These are phyloP conservation scores for Pituophis catenifer DNA, from an alignment of 2,113 vertebrate species.

Conservation along the genomic window DNA sequence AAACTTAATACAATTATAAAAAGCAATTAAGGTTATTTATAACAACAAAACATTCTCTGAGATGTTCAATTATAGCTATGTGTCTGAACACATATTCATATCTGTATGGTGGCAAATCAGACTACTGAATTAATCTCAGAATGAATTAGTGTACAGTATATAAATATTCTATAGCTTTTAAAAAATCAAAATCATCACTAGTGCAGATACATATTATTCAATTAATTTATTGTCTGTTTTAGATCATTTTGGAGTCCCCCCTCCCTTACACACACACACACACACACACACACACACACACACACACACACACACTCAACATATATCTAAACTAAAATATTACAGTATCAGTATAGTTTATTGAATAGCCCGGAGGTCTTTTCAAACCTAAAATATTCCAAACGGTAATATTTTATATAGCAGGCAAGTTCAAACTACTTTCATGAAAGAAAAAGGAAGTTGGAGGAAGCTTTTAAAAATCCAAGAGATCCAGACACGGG, in stretches of 20 bases:
- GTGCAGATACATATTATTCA: conserved; percentile 46
- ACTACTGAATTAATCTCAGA: conserved; percentile 62
- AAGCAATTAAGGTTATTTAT: conserved; percentile 34
- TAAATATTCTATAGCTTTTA: conserved; percentile 63
- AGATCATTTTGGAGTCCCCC: neutral
- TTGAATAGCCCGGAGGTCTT: too few species aligned
- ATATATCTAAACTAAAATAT: neutral
- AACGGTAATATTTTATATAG: neutral
- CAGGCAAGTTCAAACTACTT: neutral
- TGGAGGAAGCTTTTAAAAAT: neutral
- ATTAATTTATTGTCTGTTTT: neutral
- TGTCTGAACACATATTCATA: conserved; percentile 66
- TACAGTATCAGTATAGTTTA: neutral
- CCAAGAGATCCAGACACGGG: neutral
- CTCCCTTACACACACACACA: neutral
- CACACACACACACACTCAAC: neutral
- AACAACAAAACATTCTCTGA: conserved; percentile 44
- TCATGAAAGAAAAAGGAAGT: neutral
- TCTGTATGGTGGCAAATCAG: conserved; percentile 68
- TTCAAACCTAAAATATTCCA: neutral
- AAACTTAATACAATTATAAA: conserved; percentile 21
- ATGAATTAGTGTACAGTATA: conserved; percentile 63
- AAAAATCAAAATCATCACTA: conserved; percentile 45
- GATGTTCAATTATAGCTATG: conserved; percentile 54
- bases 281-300: neutral